Conservation (phyloP, 2,888 invertebrate genomes). For the Andrena praecox region DNA sequence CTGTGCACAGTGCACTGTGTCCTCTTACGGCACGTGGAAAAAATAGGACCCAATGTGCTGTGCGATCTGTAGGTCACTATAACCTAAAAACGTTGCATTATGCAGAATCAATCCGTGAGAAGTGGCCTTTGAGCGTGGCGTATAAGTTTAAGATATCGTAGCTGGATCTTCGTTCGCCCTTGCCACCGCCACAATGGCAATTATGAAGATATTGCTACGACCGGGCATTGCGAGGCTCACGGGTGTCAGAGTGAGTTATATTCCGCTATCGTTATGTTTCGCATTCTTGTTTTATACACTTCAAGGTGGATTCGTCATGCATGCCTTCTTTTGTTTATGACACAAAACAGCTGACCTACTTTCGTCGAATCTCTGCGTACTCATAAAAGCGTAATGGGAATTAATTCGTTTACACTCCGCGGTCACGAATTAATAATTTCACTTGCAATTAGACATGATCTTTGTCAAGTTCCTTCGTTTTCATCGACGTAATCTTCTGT, state of each 20-base stretch:
- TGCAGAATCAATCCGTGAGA: conserved; percentile 62
- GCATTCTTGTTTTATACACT: conserved; percentile 40
- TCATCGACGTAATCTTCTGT: neutral
- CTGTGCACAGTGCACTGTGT: conserved; percentile 45
- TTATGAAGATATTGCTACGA: conserved; percentile 79
- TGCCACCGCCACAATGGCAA: conserved; percentile 73
- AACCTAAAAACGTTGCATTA: conserved; percentile 67
- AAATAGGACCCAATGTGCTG: conserved; percentile 57
- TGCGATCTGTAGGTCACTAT: conserved; percentile 60
- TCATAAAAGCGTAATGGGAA: conserved; percentile 3
- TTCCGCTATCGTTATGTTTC: conserved; percentile 44
- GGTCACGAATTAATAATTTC: neutral
- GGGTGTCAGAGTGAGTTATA: conserved; percentile 79
- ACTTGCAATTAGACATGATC: neutral
- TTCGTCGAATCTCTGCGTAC: neutral
- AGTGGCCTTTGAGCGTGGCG: conserved; percentile 53
- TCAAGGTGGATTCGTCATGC: conserved; percentile 37
- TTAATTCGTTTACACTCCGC: conserved; percentile 11
- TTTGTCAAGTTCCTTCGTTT: neutral
- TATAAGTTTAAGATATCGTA: conserved; percentile 65
- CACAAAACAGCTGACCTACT: conserved; percentile 23
- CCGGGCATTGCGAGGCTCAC: conserved; percentile 76
- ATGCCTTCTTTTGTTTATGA: conserved; percentile 52
- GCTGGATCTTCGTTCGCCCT: neutral
- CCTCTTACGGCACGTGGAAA: conserved; percentile 71